These are phyloP conservation scores for Microcebus lehilahytsara DNA, from an alignment of 2,113 vertebrate genomes.

Conservation along the genomic window DNA sequence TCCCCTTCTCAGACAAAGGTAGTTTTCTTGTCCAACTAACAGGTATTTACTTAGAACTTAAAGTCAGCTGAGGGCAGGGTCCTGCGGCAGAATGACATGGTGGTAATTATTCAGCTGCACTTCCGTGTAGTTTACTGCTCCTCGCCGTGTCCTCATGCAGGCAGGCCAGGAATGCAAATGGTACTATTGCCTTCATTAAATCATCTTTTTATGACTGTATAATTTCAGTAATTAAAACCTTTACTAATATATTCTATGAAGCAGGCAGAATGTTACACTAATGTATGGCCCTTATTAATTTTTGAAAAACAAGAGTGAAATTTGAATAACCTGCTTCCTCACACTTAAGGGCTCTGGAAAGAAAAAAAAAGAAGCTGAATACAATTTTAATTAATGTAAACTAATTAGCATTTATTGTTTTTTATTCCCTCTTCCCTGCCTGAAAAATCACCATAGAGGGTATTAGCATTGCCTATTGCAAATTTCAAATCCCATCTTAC, in stretches of 20 bases:
- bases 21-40: not conserved
- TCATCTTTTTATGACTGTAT: constrained; percentile 77
- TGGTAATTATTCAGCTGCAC: constrained; percentile 64
- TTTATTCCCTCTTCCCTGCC: constrained; percentile 41
- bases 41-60: constrained; percentile 52
- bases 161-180: constrained; percentile 76
- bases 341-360: constrained; percentile 55
- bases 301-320: constrained; percentile 76
- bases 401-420: constrained; percentile 61
- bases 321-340: constrained; percentile 59
- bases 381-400: constrained; percentile 75
- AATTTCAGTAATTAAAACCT: constrained; percentile 83
- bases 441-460: constrained; percentile 33
- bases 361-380: constrained; percentile 24
- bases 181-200: constrained; percentile 78
- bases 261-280: constrained; percentile 70
- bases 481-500: not conserved
- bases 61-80: constrained; percentile 16
- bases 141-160: constrained; percentile 46
- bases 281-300: constrained; percentile 70
- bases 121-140: constrained; percentile 46
- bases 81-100: constrained; percentile 59
- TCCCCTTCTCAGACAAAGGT: not conserved
- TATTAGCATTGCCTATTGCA: not conserved
- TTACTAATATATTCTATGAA: constrained; percentile 74